Base-by-base conservation (phyloP, 2,797 vertebrate genomes). In the Cyprinella venusta region DNA sequence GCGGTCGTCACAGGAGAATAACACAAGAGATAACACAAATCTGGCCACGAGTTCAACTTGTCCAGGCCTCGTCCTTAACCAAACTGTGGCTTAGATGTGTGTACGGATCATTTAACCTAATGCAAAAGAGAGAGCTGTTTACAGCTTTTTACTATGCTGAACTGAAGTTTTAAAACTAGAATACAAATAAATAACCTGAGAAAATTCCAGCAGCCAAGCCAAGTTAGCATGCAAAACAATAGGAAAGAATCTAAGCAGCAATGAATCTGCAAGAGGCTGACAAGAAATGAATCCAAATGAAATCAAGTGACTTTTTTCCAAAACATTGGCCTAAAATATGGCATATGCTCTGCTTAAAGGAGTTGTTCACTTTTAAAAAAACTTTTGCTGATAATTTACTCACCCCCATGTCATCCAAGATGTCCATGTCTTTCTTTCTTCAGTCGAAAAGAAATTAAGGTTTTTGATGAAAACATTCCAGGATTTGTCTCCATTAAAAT, bases 31-130 rank as follows among this genome's bases (percentile, higher is more conserved):
- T 77, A 74, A 72, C 67, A 68, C 74, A 26, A 78, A 80, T 72
- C 61, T 79, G 76, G 56, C 76, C 67, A 40, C 42, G 38, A 40
- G 56, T 82, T 84, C n/a, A 75, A 79, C 52, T 78, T 72, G 76
- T 63, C 71, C 36, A 48, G 36, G 8, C 30, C 48, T 38, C 42
- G 26, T 59, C 68, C 56, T 19, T 7, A 56, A 52, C 30, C 50
- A 59, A 61, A 54, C 36, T 3, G 8, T 75, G 24, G 36, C 36
- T 81, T 50, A 30, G 13, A 76, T 21, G 24, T 26, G 33, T 19
- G n/a, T 19, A 21, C 38, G 21, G 18, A 78, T 42, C 2, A 72
- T 9, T 71, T 7, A 40, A 26, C 64, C 21, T 19, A 52, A 21
- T 70, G 36, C 21, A 36, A 75, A 4, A 4, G 6, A 75, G 21